A percentile compares a stretch with the other conserved stretches of the same genome.
These are phyloP conservation scores for Chrysemys picta DNA, from an alignment of 2,113 vertebrate species.

Conservation along the genomic window DNA sequence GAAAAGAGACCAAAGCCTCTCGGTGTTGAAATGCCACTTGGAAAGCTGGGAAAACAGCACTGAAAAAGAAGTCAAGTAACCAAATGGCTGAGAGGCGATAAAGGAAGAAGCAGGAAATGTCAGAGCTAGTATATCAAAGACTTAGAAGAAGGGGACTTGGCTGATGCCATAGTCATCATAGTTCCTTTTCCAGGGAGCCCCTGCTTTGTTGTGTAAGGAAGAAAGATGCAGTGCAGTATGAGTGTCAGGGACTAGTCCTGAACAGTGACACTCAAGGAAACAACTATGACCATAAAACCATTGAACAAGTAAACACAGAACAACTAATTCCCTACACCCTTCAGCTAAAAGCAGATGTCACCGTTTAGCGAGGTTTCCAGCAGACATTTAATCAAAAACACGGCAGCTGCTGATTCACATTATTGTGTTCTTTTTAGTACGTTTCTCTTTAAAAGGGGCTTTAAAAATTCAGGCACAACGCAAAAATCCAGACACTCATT, in stretches of 20 bases:
- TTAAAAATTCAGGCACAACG: background rate
- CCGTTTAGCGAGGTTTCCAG: constrained; percentile 12
- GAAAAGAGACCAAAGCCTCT: background rate
- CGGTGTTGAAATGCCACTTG: background rate
- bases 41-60: background rate
- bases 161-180: background rate
- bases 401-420: background rate
- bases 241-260: background rate
- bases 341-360: background rate
- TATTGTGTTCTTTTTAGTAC: constrained; percentile 14
- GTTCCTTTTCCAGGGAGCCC: background rate
- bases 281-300: background rate
- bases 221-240: fast-evolving
- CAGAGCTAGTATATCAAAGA: background rate
- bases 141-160: background rate
- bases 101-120: background rate
- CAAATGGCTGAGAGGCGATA: background rate
- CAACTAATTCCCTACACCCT: background rate
- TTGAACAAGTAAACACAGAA: background rate
- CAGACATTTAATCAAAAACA: constrained; percentile 29
- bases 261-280: background rate
- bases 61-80: background rate
- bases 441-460: background rate
- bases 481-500: background rate
- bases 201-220: background rate